Evolutionary conservation across 2,797 vertebrate genomes (phyloP).

Genomic region (Varecia variegata): DNA sequence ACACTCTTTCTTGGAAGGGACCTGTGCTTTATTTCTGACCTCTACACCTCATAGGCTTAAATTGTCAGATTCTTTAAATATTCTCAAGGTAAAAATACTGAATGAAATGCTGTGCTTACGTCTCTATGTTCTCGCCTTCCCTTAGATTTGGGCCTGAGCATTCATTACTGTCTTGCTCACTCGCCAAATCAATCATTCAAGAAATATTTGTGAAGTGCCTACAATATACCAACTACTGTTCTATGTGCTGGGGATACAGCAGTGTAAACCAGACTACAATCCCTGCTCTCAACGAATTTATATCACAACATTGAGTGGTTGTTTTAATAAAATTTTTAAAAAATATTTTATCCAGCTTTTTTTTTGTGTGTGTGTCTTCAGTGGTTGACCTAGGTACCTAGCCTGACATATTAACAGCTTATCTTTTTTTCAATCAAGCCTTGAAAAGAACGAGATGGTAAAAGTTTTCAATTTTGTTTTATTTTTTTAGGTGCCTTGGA

Average conservation of each 20-base stretch:
- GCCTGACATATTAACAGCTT: neutral
- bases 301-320: neutral
- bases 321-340: neutral
- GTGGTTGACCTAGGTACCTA: neutral
- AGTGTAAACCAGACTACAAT: neutral
- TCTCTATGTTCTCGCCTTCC: neutral
- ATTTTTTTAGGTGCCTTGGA: neutral
- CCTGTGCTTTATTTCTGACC: neutral
- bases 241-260: neutral
- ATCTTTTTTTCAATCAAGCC: neutral
- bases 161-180: neutral
- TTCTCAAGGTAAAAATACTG: neutral
- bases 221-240: neutral
- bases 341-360: neutral
- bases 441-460: neutral
- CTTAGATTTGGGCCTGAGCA: neutral
- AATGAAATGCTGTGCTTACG: neutral
- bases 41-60: neutral
- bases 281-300: neutral
- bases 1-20: neutral
- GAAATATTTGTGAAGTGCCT: neutral
- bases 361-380: neutral
- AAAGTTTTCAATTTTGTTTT: neutral
- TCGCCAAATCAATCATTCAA: neutral
- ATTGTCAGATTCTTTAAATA: neutral